Conservation (phyloP, 2,888 invertebrate species). For the Acronicta alni region DNA sequence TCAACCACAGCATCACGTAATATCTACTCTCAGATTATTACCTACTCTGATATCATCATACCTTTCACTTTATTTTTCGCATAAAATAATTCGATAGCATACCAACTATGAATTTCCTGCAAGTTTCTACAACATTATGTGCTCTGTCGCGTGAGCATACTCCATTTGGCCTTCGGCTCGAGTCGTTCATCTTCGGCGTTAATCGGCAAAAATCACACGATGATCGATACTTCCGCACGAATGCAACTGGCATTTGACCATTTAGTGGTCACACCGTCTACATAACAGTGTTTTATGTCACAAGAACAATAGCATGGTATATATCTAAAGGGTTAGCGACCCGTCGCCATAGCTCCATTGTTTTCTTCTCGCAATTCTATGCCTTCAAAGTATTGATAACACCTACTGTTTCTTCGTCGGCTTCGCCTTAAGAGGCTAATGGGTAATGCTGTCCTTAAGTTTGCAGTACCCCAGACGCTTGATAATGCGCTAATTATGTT, state of each 20-base stretch:
- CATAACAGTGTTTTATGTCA: constrained; percentile 9
- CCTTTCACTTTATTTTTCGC: constrained; percentile 27
- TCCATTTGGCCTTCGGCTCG: constrained; percentile 18
- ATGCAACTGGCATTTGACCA: constrained; percentile 13
- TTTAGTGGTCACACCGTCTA: constrained; percentile 6
- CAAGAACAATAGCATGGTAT: constrained; percentile 29
- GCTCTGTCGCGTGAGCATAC: constrained; percentile 38
- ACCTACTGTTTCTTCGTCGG: constrained; percentile 6
- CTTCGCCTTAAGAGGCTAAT: constrained; percentile 29
- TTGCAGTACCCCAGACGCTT: constrained; percentile 20
- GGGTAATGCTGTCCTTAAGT: constrained; percentile 26
- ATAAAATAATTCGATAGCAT: constrained; percentile 11
- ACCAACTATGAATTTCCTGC: constrained; percentile 15
- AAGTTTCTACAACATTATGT: constrained; percentile 29
- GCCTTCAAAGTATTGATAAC: constrained; percentile 14
- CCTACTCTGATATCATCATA: background rate
- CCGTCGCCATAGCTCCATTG: constrained; percentile 41
- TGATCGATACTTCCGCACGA: constrained; percentile 57
- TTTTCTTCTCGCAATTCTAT: constrained; percentile 26
- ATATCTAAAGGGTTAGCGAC: constrained; percentile 37
- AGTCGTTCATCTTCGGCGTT: constrained; percentile 47
- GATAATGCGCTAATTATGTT: constrained; percentile 47
- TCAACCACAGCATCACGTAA: background rate
- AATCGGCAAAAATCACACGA: constrained; percentile 50
- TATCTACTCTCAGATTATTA: background rate